These are phyloP conservation scores for Morus bassanus DNA, from an alignment of 2,797 vertebrate species.

Conservation along the genomic window DNA sequence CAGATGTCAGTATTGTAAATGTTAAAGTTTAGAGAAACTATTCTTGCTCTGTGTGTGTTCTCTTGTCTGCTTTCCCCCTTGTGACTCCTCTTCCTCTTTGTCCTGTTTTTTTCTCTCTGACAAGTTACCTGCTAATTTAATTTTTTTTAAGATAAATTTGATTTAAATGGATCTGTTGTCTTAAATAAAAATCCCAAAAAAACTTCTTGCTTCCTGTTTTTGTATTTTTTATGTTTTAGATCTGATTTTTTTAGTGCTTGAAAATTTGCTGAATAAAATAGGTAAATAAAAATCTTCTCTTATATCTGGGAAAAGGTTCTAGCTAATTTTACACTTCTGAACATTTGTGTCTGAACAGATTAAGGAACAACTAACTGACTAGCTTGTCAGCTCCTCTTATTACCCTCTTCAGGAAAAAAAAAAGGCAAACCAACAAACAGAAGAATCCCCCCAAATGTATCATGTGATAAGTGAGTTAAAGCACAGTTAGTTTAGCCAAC, in stretches of 20 bases:
- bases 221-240: background rate
- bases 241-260: background rate
- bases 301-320: background rate
- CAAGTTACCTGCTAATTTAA: background rate
- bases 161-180: background rate
- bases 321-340: background rate
- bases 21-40: background rate
- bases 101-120: background rate
- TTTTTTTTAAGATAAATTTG: background rate
- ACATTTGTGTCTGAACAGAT: background rate
- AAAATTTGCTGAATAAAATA: background rate
- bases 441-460: accelerated
- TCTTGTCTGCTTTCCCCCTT: background rate
- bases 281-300: background rate
- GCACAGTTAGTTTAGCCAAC: background rate
- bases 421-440: background rate
- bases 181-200: background rate
- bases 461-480: background rate
- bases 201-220: background rate
- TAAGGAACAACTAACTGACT: background rate
- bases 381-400: background rate
- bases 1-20: background rate
- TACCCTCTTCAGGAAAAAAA: background rate
- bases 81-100: background rate
- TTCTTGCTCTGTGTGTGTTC: background rate